Evolutionary conservation across 2,113 vertebrate species (phyloP), one percentile per base, ranked within the genome.

Genomic region (Eleginops maclovinus): DNA sequence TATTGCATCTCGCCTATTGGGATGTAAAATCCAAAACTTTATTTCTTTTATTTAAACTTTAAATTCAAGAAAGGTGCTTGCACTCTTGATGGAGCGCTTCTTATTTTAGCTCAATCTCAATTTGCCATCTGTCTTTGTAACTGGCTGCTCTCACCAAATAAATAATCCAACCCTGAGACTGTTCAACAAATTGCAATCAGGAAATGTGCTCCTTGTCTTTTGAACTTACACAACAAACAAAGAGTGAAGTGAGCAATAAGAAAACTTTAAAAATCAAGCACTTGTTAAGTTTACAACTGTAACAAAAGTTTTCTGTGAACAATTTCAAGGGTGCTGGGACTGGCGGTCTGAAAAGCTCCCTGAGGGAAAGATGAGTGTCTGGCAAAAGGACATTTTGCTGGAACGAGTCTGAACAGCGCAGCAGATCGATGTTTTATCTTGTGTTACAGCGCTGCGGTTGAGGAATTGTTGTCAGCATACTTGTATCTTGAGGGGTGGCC

Each of bases 41-140:
- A 36, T 36, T 36, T 8, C 31, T 1, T 36, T 36, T 36, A 36
- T 19, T 49, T 11, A n/a, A 19, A 22, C 59, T 64, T 47, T 24
- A 31, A 60, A 76, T 70, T 71, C 44, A 81, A 77, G 40, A 50
- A 44, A 22, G 4, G 3, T 16, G 9, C 47, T 53, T 54, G 3
- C 28, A 4, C 26, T n/a, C 14, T 53, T 58, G 31, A 71, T 74
- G 26, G 44, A 65, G 36, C 49, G 49, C 41, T 43, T 61, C 53
- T 65, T 24, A 71, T 76, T 79, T 65, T 26, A 43, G 62, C 53
- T 26, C 26, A 19, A 9, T 41, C 74, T 50, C 14, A 16, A 49
- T 69, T 40, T 75, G 24, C 82, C 66, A 72, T 69, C 71, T 76
- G 71, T 76, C 66, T 62, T 51, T 84, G 67, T 78, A 78, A 68